Conservation (phyloP, 2,888 invertebrate genomes). For the Eretmocerus hayati region DNA sequence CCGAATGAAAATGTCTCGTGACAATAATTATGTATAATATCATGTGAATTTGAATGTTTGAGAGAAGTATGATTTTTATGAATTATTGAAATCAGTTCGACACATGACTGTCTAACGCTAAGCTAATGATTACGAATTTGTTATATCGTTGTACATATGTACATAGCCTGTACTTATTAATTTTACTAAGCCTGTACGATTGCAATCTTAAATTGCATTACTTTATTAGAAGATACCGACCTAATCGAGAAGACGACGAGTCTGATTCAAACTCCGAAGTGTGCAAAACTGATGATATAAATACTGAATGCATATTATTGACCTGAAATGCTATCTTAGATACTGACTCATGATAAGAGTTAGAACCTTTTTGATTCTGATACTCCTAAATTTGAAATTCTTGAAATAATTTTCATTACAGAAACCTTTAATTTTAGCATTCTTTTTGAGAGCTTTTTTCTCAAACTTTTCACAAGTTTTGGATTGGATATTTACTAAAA, state of each 20-base stretch:
- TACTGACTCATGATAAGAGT: no score
- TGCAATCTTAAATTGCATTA: conserved; percentile 11
- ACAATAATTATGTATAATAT: conserved; percentile 18
- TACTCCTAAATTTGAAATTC: no score
- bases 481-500: no score
- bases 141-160: conserved; percentile 47
- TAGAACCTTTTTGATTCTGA: no score
- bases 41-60: no score
- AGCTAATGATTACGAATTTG: conserved; percentile 35
- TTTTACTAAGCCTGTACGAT: conserved; percentile 40
- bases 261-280: conserved; percentile 11
- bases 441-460: no score
- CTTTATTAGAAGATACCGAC: conserved; percentile 11
- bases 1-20: conserved; percentile 11
- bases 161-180: conserved; percentile 47
- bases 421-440: no score
- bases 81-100: conserved; percentile 13
- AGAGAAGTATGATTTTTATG: conserved; percentile 1
- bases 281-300: no score
- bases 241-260: conserved; percentile 16
- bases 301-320: no score
- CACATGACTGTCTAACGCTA: conserved; percentile 27
- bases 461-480: not conserved
- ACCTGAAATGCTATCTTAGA: no score
- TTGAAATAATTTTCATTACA: no score